phyloP scores from a whole-genome alignment of 2,113 vertebrate genomes.

The Symphodus melops region DNA sequence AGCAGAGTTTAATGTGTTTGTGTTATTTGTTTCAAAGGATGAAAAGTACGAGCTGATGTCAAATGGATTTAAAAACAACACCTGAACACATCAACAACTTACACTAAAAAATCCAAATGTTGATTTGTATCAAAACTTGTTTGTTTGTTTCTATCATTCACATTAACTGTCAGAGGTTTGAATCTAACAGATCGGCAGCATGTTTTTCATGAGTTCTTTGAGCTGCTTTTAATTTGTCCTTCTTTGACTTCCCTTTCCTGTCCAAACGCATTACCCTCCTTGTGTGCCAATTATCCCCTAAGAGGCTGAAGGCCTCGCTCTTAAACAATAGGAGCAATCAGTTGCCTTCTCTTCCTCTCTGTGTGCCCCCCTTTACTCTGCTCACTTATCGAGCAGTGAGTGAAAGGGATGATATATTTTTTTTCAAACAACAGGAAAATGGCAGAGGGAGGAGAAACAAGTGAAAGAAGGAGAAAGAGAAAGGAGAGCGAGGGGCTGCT shows the following conservation, averaged over 20 bases:
- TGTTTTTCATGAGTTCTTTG: slow-evolving; percentile 22
- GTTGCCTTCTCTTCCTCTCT: slow-evolving; percentile 66
- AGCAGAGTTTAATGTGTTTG: too few relatives aligned
- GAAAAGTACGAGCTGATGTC: too few relatives aligned
- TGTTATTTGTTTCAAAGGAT: too few relatives aligned
- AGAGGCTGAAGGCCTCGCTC: slow-evolving; percentile 76
- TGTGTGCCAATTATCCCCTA: slow-evolving; percentile 80
- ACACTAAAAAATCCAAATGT: neutral
- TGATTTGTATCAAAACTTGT: neutral
- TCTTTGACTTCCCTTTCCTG: slow-evolving; percentile 62
- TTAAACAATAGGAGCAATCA: slow-evolving; percentile 86
- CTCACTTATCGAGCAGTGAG: slow-evolving; percentile 69
- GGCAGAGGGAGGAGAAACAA: slow-evolving; percentile 51
- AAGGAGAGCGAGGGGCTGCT: slow-evolving; percentile 35
- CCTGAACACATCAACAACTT: too few relatives aligned
- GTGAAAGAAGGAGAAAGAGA: slow-evolving; percentile 48
- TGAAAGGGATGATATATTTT: slow-evolving; percentile 75
- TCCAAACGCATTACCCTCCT: slow-evolving; percentile 79
- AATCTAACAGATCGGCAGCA: slow-evolving; percentile 33
- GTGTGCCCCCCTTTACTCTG: slow-evolving; percentile 57
- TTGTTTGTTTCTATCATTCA: neutral
- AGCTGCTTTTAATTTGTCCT: slow-evolving; percentile 53
- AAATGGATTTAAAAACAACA: too few relatives aligned
- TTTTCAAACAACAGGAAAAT: slow-evolving; percentile 78
- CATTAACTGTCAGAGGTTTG: slow-evolving; percentile 23